These are phyloP conservation scores for Monochamus alternatus DNA, from an alignment of 2,888 invertebrate genomes.

Conservation along the genomic window DNA sequence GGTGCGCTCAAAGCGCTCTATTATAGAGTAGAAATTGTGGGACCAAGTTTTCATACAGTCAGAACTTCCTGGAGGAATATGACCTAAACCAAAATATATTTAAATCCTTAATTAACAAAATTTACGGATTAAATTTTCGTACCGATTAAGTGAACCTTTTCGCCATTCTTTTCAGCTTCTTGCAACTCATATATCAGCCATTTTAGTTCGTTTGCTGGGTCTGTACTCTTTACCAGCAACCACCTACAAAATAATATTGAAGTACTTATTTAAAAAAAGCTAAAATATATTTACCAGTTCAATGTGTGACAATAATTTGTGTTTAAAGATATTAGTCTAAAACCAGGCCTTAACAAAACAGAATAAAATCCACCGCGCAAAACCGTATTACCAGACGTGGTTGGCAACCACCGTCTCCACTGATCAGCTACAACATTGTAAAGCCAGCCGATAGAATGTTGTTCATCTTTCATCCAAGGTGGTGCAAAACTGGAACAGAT, in stretches of 20 bases:
- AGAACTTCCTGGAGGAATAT: conserved; percentile 94
- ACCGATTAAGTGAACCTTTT: conserved; percentile 97
- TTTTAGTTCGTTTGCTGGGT: conserved; percentile 94
- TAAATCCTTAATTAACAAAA: not conserved
- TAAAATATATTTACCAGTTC: conserved; percentile 80
- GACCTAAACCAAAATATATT: conserved; percentile 72
- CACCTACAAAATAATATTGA: conserved; percentile 74
- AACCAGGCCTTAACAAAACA: conserved; percentile 89
- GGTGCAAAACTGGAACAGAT: conserved; percentile 83
- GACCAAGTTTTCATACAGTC: conserved; percentile 97
- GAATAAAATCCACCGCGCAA: conserved; percentile 93
- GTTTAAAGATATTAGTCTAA: conserved; percentile 92
- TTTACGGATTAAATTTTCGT: conserved; percentile 32
- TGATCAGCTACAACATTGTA: conserved; percentile 90
- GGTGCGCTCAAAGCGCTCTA: conserved; percentile 90
- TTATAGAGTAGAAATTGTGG: conserved; percentile 90
- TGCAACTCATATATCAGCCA: conserved; percentile 96
- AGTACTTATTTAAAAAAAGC: no score
- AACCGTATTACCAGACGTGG: conserved; percentile 85
- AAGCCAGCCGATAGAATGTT: conserved; percentile 90
- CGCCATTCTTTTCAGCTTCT: conserved; percentile 91
- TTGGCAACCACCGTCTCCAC: conserved; percentile 93
- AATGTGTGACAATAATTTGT: conserved; percentile 96
- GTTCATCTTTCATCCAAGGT: conserved; percentile 85
- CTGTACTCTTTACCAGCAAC: conserved; percentile 95